phyloP scores from a whole-genome alignment of 2,113 vertebrate species.

The Macheiramphus alcinus region DNA sequence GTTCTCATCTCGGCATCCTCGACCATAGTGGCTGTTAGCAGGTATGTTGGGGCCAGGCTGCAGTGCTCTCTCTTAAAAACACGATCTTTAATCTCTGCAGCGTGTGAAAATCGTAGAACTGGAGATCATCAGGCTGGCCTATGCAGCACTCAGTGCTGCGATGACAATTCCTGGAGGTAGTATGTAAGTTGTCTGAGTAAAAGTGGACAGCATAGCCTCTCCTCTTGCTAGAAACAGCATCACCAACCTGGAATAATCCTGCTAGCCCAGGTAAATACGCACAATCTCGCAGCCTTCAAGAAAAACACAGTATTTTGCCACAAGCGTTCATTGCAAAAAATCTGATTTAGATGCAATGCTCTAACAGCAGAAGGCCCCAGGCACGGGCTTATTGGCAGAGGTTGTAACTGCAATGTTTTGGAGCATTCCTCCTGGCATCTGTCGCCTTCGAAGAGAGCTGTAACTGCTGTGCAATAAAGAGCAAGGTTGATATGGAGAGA shows the following conservation, averaged over 20 bases:
- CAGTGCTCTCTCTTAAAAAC: not conserved
- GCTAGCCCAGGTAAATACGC: not conserved
- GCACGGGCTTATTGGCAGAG: not conserved
- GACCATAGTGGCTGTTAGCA: rapidly evolving
- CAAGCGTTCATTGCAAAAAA: not conserved
- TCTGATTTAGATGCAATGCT: not conserved
- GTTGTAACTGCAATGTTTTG: not conserved
- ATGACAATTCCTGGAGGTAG: not conserved
- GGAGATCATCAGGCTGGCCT: not conserved
- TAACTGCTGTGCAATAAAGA: not conserved
- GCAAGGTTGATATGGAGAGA: not conserved
- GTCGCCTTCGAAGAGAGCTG: not conserved
- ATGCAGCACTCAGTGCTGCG: rapidly evolving
- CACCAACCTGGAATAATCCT: not conserved
- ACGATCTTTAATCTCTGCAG: not conserved
- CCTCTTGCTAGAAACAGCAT: not conserved
- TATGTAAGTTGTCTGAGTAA: not conserved
- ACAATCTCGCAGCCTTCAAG: not conserved
- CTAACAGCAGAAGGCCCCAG: not conserved
- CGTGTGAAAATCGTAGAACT: not conserved
- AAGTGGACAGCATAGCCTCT: not conserved
- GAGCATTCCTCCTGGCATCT: not conserved
- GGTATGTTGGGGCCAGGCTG: not conserved
- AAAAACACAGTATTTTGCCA: not conserved
- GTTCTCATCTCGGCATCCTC: not conserved